phyloP scores from a whole-genome alignment of 2,113 vertebrate genomes.

The Panurus biarmicus region DNA sequence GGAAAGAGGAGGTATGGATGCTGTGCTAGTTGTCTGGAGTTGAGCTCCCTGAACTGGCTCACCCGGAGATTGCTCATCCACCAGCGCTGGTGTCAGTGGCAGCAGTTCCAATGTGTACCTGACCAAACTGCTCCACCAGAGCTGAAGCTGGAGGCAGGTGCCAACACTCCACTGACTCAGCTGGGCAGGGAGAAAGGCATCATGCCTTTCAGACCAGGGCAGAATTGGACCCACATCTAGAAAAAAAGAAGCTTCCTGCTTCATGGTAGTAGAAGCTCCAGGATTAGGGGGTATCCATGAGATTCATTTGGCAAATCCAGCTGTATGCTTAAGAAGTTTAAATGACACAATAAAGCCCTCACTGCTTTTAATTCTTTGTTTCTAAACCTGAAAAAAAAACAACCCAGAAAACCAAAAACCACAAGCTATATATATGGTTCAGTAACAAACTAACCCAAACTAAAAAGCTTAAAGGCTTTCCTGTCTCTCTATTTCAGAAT shows the following conservation, averaged over 20 bases:
- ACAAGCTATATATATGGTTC: not conserved
- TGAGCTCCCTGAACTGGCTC: not conserved
- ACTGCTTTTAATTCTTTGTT: not conserved
- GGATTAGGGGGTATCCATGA: not conserved
- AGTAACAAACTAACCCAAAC: not conserved
- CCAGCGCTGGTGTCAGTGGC: accelerated
- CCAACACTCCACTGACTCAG: not conserved
- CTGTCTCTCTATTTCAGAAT: not conserved
- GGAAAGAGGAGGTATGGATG: not conserved
- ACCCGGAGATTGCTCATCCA: not conserved
- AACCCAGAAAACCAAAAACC: not conserved
- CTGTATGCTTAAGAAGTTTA: not conserved
- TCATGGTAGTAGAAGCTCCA: not conserved
- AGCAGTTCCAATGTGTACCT: accelerated
- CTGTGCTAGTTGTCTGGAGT: not conserved
- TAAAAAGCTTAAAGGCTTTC: not conserved
- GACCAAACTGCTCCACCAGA: not conserved
- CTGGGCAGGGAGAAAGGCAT: not conserved
- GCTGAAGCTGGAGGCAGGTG: not conserved
- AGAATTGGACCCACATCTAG: not conserved
- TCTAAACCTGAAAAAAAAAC: not conserved
- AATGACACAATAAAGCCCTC: not conserved
- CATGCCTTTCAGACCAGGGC: not conserved
- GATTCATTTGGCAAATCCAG: not conserved
- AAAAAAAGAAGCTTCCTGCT: not conserved